These are phyloP conservation scores for Pungitius pungitius DNA, from an alignment of 2,113 vertebrate species.

Conservation along the genomic window DNA sequence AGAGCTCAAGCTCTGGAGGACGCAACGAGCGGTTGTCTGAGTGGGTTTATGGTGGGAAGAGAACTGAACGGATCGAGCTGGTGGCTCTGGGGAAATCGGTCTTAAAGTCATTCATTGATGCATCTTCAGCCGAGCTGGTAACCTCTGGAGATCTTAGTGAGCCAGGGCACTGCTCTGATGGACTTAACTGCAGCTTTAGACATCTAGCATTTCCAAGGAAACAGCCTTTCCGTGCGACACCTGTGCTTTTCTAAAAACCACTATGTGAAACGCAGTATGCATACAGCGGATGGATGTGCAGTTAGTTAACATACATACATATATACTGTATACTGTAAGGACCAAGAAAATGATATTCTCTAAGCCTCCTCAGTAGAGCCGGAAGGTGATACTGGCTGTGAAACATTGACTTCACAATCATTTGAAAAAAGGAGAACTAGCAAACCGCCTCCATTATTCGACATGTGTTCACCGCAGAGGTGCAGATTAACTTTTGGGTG, in stretches of 20 bases:
- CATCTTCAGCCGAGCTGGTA: constrained; percentile 35
- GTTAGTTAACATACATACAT: background rate
- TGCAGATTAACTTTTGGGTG: constrained; percentile 73
- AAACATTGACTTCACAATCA: constrained; percentile 70
- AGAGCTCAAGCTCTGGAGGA: constrained; percentile 43
- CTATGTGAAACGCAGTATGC: constrained; percentile 13
- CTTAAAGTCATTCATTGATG: constrained; percentile 57
- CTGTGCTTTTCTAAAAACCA: background rate
- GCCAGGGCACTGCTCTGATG: constrained; percentile 29
- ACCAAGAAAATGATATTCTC: too few relatives aligned
- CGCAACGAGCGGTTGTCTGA: constrained; percentile 26
- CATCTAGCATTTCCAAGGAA: constrained; percentile 14
- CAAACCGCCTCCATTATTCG: constrained; percentile 52
- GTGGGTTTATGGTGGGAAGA: constrained; percentile 47
- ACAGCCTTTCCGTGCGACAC: background rate
- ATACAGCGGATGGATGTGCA: constrained; percentile 5
- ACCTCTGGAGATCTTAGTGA: constrained; percentile 37
- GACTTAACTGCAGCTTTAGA: constrained; percentile 30
- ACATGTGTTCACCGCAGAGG: constrained; percentile 72
- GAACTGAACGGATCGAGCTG: constrained; percentile 60
- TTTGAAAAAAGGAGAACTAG: constrained; percentile 68
- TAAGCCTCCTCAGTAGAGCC: constrained; percentile 21
- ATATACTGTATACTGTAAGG: constrained; percentile 17
- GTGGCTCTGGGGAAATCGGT: constrained; percentile 44
- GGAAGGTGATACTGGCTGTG: constrained; percentile 32